Conservation (phyloP, 1,140 invertebrate genomes). For the Spodoptera frugiperda region DNA sequence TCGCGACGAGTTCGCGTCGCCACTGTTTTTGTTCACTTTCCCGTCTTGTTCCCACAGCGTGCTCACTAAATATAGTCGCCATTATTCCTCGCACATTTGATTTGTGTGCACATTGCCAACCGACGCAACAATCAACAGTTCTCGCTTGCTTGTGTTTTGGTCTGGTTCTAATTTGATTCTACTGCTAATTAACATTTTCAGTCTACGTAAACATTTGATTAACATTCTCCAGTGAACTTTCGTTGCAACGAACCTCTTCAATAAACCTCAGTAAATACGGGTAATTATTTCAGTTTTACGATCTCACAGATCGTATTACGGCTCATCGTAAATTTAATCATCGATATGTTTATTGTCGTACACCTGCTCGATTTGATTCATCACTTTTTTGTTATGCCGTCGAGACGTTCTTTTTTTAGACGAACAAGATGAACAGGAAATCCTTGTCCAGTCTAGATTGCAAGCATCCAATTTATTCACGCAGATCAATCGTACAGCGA, state of each 20-base stretch:
- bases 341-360: constrained; percentile 55
- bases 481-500: constrained; percentile 59
- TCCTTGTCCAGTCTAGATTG: constrained; percentile 48
- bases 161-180: constrained; percentile 35
- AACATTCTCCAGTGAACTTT: constrained; percentile 20
- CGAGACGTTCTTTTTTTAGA: constrained; percentile 34
- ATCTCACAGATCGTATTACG: constrained; percentile 55
- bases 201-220: background rate
- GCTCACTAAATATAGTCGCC: constrained; percentile 42
- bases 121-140: constrained; percentile 29
- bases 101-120: constrained; percentile 54
- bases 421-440: constrained; percentile 39
- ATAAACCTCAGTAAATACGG: constrained; percentile 34
- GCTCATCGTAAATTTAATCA: constrained; percentile 59
- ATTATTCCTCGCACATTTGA: constrained; percentile 54
- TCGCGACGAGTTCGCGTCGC: constrained; percentile 59
- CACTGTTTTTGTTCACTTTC: constrained; percentile 78
- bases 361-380: constrained; percentile 59
- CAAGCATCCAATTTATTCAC: constrained; percentile 49
- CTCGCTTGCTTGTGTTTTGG: constrained; percentile 9
- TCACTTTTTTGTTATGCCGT: constrained; percentile 44
- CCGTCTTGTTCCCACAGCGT: constrained; percentile 51
- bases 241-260: background rate
- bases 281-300: constrained; percentile 59
- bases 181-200: constrained; percentile 51